These are phyloP conservation scores for Ophioderma brevispina DNA, from an alignment of 35 echinoderm and acorn worm genomes.

Conservation along the genomic window DNA sequence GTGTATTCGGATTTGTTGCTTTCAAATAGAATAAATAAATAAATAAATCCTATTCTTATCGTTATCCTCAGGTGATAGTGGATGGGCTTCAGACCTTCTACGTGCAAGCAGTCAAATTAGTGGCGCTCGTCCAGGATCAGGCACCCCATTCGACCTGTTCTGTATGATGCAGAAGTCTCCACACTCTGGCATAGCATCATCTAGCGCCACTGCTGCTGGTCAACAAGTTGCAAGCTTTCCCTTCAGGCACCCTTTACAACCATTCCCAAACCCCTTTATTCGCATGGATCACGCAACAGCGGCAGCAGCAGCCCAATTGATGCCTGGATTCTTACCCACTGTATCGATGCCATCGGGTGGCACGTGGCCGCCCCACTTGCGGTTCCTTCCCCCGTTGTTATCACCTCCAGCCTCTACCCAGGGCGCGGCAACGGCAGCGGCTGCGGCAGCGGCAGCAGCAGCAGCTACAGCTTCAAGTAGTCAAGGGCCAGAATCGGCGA, in stretches of 20 bases:
- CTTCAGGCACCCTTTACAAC: not conserved
- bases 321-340: not conserved
- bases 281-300: not conserved
- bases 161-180: not conserved
- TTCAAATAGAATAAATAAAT: too few species aligned
- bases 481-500: not conserved
- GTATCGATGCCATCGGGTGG: not conserved
- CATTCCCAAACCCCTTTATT: not conserved
- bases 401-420: not conserved
- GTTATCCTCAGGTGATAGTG: not conserved
- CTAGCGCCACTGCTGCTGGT: not conserved
- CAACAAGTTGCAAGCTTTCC: not conserved
- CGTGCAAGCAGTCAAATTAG: not conserved
- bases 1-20: too few species aligned
- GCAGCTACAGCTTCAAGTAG: not conserved
- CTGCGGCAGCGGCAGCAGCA: not conserved
- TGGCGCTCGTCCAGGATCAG: not conserved
- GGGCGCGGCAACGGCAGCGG: not conserved
- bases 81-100: not conserved
- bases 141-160: not conserved
- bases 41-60: too few species aligned
- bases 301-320: not conserved
- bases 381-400: not conserved
- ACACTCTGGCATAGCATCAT: not conserved
- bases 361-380: not conserved